Evolutionary conservation across 2,797 vertebrate genomes (phyloP), one percentile per base, ranked within the genome.

Genomic region (Muscicapa striata): DNA sequence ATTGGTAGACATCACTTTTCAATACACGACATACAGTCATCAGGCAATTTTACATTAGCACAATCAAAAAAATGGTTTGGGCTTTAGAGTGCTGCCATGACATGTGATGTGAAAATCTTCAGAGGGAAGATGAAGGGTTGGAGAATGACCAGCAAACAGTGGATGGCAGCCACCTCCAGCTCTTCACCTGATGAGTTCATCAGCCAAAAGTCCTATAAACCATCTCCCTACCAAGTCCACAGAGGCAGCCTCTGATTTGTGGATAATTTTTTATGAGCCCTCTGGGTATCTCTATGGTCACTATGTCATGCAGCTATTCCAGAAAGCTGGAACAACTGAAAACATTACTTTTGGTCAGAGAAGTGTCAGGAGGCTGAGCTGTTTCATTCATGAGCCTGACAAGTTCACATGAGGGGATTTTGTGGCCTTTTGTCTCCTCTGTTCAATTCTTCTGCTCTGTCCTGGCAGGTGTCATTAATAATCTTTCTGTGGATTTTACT

Each of bases 211-310:
- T n/a, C 30, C 49, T 45, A 22, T 57, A 61, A 72, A 62, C 10
- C 54, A 64, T 38, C 27, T 82, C n/a, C 13, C 13, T 34, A 26
- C 0, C 0, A n/a, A 6, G 12, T 46, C 61, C 1, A 0, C 43
- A 84, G 49, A 81, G 8, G 9, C 7, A 45, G 45, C 30, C 51
- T 81, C 18, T 54, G 57, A 77, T n/a, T 48, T 36, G 22, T 27
- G n/a, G 27, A 17, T 68, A 9, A 46, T 21, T 48, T 73, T 74
- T 81, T 17, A 45, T 16, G 29, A 20, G 51, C 15, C 51, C 21
- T 40, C 26, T 78, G 26, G 6, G 11, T 51, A 26, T 52, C 34
- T 67, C 73, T 57, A 18, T 3, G 2, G 69, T 36, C 24, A 43
- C 55, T 43, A 27, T 34, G 34, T 48, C 3, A 0, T 27, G n/a